Evolutionary conservation across 2,113 vertebrate genomes (phyloP).

Genomic region (Hemiscyllium ocellatum): DNA sequence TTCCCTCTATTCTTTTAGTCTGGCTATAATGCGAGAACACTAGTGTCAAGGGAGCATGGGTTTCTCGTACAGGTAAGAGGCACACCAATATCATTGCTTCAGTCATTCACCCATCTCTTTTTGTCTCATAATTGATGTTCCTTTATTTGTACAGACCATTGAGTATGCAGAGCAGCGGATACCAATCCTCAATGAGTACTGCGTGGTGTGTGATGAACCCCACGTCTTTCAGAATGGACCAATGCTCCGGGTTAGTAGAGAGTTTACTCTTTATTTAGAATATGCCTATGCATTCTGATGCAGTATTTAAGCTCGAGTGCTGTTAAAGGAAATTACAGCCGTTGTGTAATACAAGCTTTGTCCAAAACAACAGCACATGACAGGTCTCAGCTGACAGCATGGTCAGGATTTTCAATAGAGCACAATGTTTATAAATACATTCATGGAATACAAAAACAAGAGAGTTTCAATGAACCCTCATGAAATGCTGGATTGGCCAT

Average conservation of each 20-base stretch:
- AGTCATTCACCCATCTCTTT: background rate
- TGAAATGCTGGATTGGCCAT: too few species aligned
- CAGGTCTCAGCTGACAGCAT: background rate
- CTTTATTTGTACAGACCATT: slow-evolving; percentile 61
- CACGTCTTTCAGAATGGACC: slow-evolving; percentile 86
- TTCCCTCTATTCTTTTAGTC: slow-evolving; percentile 54
- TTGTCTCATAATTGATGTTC: background rate
- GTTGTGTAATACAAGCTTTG: background rate
- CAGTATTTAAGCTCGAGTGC: background rate
- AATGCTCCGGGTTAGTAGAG: slow-evolving; percentile 75
- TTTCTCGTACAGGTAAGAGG: slow-evolving; percentile 77
- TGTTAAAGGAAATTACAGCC: background rate
- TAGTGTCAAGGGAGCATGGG: slow-evolving; percentile 68
- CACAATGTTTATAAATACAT: too few species aligned
- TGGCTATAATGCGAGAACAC: slow-evolving; percentile 72
- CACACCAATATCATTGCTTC: background rate
- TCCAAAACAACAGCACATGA: background rate
- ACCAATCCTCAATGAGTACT: slow-evolving; percentile 79
- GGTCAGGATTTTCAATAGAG: background rate
- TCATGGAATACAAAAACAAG: too few species aligned
- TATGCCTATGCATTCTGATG: background rate
- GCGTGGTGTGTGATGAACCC: slow-evolving; percentile 83
- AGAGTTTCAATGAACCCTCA: too few species aligned
- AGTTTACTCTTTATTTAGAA: background rate
- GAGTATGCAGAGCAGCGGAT: slow-evolving; percentile 83